Conservation (phyloP, 2,888 invertebrate species). For the Ferrisia virgata region DNA sequence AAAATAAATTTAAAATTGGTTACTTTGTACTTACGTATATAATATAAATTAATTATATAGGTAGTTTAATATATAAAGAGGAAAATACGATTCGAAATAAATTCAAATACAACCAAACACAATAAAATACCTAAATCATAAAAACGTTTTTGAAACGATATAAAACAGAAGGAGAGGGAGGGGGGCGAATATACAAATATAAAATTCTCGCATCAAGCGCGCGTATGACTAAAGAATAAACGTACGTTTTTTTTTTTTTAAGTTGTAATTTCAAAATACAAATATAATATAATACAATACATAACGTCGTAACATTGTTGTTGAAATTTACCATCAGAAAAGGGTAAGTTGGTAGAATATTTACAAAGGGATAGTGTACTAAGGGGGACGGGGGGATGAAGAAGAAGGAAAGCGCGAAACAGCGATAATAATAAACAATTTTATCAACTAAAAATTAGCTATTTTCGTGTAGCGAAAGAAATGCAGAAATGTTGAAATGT, state of each 20-base stretch:
- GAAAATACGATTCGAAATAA: constrained; percentile 21
- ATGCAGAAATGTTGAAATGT: constrained; percentile 5
- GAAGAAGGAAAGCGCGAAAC: too few relatives aligned
- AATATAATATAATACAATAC: background rate
- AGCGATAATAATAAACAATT: background rate
- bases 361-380: background rate
- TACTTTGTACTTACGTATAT: constrained; percentile 30
- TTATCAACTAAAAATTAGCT: constrained; percentile 9
- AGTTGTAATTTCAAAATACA: background rate
- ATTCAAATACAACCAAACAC: constrained; percentile 25
- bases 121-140: constrained; percentile 25
- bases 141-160: constrained; percentile 1
- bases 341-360: background rate
- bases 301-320: background rate
- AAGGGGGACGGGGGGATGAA: too few relatives aligned
- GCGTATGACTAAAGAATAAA: background rate
- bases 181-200: constrained; percentile 15
- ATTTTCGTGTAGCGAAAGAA: background rate
- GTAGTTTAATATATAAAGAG: background rate
- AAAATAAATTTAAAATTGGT: constrained; percentile 19
- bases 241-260: too few relatives aligned
- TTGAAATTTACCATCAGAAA: background rate
- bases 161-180: too few relatives aligned
- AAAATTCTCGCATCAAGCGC: background rate
- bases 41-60: background rate